Evolutionary conservation across 1,140 invertebrate species (phyloP).

Genomic region (Aphelinus certus): DNA sequence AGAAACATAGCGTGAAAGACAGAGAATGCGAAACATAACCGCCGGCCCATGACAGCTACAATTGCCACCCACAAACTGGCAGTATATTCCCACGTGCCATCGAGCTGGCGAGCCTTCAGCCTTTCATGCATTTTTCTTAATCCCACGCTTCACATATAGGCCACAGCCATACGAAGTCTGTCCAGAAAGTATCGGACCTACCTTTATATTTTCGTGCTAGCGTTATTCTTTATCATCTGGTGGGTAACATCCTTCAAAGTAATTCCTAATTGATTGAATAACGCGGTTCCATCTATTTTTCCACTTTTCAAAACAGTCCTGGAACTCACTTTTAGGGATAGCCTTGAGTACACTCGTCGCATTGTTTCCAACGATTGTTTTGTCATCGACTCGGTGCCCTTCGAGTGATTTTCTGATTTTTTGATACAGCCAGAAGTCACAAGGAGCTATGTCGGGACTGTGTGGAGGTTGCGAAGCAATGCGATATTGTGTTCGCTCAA

Average conservation of each 20-base stretch:
- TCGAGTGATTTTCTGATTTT: conserved; percentile 46
- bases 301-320: too few species aligned
- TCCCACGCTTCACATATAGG: too few species aligned
- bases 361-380: conserved; percentile 43
- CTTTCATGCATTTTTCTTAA: too few species aligned
- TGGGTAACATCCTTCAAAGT: not conserved
- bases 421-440: conserved; percentile 48
- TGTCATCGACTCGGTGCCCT: conserved; percentile 37
- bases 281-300: too few species aligned
- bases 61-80: too few species aligned
- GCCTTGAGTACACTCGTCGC: conserved; percentile 35
- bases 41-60: too few species aligned
- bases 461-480: conserved; percentile 48
- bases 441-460: conserved; percentile 46
- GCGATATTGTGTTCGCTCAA: conserved; percentile 46
- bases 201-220: not conserved
- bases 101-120: too few species aligned
- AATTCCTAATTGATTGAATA: too few species aligned
- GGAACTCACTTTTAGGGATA: conserved; percentile 28
- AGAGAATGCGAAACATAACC: too few species aligned
- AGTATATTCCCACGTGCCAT: too few species aligned
- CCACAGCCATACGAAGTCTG: not conserved
- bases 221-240: conserved; percentile 6
- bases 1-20: too few species aligned
- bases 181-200: conserved; percentile 10